Base-by-base conservation (phyloP, 1,140 invertebrate species). In the Scaptomyza graminum region DNA sequence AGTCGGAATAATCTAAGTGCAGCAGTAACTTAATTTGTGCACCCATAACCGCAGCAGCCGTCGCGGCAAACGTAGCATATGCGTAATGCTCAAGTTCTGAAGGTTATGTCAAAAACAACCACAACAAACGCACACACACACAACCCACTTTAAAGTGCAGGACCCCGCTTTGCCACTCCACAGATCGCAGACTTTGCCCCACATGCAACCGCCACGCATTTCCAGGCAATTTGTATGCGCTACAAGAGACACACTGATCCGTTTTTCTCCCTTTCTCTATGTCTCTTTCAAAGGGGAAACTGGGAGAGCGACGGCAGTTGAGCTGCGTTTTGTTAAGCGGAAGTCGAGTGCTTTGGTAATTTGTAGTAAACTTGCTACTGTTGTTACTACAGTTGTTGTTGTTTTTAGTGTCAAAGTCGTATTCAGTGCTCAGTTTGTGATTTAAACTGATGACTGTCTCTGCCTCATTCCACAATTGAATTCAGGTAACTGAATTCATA, bases 341-440 rank as follows among this genome's bases (percentile, higher is more conserved):
- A 85, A 79, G 82, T 79, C 78, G 82, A 82, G 82, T 81, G 83
- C 83, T 85, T 85, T 74, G 75, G 74, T 62, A 85, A 85, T 88
- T 88, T 85, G 83, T 75, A 82, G 71, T 69, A 67, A 87, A 63
- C 78, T 57, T 44, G 12, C 46, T 67, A 49, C 56, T 78, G 39
- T 28, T 43, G 16, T 8, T 46, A 9, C 0, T 25, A 34, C 47
- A 64, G 43, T 22, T 47, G 15, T 43, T 50, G 57, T 31, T 71
- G 56, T 79, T 65, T 68, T n/a, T n/a, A n/a, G 44, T 66, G 37
- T 15, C 43, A 43, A 11, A 54, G 50, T 64, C 50, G 46, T 12
- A 37, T 41, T 41, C 12, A 41, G 4, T 41, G 57, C 37, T 37
- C 15, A 47, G 62, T 49, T 50, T n/a, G 46, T 51, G 64, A 67